phyloP scores from a whole-genome alignment of 35 echinoderm and acorn worm genomes.

The Apostichopus californicus region DNA sequence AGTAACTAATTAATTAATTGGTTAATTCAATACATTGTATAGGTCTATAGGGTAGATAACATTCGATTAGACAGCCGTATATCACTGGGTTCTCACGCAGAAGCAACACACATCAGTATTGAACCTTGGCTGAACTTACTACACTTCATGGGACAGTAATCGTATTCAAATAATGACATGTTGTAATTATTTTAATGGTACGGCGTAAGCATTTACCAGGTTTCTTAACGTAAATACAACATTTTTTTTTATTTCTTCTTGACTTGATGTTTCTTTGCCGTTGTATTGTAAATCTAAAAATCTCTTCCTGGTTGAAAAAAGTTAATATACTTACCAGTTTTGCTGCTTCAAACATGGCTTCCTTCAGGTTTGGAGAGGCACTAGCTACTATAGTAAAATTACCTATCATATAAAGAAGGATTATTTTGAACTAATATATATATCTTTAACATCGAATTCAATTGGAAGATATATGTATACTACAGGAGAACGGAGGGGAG shows the following conservation, averaged over 20 bases:
- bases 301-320: background rate
- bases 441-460: background rate
- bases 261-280: background rate
- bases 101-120: too few species aligned
- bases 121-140: too few species aligned
- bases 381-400: conserved; percentile 31
- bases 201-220: too few species aligned
- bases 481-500: background rate
- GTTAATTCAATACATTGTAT: too few species aligned
- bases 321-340: conserved; percentile 29
- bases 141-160: too few species aligned
- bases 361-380: conserved; percentile 41
- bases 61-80: too few species aligned
- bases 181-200: too few species aligned
- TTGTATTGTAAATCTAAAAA: background rate
- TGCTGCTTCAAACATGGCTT: conserved; percentile 42
- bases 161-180: too few species aligned
- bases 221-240: background rate
- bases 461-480: background rate
- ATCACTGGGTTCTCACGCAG: too few species aligned
- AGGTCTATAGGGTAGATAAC: too few species aligned
- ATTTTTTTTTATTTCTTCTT: background rate
- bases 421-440: background rate
- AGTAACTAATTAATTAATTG: too few species aligned
- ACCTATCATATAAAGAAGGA: background rate